Conservation (phyloP, 2,888 invertebrate species). For the Xylota segnis region DNA sequence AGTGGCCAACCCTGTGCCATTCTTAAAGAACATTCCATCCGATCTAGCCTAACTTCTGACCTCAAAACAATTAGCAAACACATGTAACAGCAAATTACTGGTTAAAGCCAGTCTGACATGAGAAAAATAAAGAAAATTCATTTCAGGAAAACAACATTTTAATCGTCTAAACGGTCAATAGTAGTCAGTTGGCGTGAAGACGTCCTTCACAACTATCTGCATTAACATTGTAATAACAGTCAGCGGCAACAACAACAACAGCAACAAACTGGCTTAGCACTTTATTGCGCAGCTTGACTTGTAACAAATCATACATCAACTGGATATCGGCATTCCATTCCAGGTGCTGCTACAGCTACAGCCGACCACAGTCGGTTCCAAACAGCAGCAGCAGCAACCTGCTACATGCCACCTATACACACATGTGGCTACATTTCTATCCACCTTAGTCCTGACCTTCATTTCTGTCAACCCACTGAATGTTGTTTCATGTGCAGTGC, state of each 20-base stretch:
- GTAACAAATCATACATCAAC: conserved; percentile 73
- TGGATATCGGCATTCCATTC: conserved; percentile 76
- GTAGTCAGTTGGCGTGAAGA: conserved; percentile 66
- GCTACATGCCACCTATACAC: conserved; percentile 17
- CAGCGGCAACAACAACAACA: conserved; percentile 22
- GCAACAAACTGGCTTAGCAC: conserved; percentile 60
- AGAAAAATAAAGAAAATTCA: not conserved
- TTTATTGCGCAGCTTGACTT: conserved; percentile 75
- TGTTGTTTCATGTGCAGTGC: conserved; percentile 72
- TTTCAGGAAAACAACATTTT: conserved; percentile 61
- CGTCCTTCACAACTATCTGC: conserved; percentile 66
- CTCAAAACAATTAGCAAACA: not conserved
- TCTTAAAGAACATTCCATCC: too few species aligned
- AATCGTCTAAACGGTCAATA: conserved; percentile 20
- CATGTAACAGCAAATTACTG: not conserved
- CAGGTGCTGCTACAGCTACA: conserved; percentile 62
- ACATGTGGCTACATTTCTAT: conserved; percentile 61
- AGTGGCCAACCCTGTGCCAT: not conserved
- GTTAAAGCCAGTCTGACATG: not conserved
- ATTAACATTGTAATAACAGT: conserved; percentile 67
- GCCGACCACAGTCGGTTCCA: conserved; percentile 20
- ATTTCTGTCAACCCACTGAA: conserved; percentile 77
- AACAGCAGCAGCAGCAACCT: conserved; percentile 53
- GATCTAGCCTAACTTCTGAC: not conserved
- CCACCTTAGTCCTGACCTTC: conserved; percentile 77